Conservation (phyloP, 2,888 invertebrate species). For the Cremastinae sp. region DNA sequence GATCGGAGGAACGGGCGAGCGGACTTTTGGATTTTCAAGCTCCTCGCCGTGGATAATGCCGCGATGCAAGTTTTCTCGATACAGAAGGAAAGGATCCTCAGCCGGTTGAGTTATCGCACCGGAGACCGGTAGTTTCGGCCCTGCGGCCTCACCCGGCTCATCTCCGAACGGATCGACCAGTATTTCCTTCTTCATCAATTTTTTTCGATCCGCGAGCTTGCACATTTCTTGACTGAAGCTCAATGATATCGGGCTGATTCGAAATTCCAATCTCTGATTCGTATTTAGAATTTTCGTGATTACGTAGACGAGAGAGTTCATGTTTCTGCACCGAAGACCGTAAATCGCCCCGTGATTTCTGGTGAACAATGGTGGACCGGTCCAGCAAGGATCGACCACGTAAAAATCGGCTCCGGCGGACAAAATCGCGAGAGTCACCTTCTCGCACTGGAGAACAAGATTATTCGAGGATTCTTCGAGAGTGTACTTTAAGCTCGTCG, state of each 20-base stretch:
- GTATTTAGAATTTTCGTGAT: slow-evolving; percentile 75
- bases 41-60: slow-evolving; percentile 63
- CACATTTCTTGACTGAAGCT: slow-evolving; percentile 62
- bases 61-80: slow-evolving; percentile 63
- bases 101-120: slow-evolving; percentile 67
- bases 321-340: slow-evolving; percentile 73
- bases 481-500: slow-evolving; percentile 62
- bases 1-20: slow-evolving; percentile 56
- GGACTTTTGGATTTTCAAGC: slow-evolving; percentile 65
- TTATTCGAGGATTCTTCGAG: slow-evolving; percentile 67
- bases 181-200: slow-evolving; percentile 61
- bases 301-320: slow-evolving; percentile 71
- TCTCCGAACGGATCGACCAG: slow-evolving; percentile 62
- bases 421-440: slow-evolving; percentile 68
- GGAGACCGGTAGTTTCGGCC: slow-evolving; percentile 52
- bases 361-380: slow-evolving; percentile 74
- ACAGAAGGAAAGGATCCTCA: slow-evolving; percentile 66
- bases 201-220: slow-evolving; percentile 44
- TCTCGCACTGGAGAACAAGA: slow-evolving; percentile 72
- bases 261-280: slow-evolving; percentile 71
- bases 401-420: slow-evolving; percentile 72
- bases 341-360: slow-evolving; percentile 73
- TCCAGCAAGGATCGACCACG: slow-evolving; percentile 73
- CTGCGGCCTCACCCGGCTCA: slow-evolving; percentile 64
- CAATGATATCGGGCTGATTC: slow-evolving; percentile 70